These are phyloP conservation scores for Lota lota DNA, from an alignment of 2,113 vertebrate genomes.

Conservation along the genomic window DNA sequence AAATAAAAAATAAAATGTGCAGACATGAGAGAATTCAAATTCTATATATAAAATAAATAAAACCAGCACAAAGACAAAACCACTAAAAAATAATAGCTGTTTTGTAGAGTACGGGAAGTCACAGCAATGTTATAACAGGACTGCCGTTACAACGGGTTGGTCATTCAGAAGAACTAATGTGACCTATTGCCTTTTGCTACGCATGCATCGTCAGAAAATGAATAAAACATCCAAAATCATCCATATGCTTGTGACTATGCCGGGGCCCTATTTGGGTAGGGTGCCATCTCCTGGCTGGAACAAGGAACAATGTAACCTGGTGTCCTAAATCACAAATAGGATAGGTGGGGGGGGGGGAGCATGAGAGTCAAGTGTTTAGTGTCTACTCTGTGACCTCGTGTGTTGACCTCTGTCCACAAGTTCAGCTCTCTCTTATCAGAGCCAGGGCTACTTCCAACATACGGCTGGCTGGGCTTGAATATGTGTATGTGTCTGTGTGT, in stretches of 20 bases:
- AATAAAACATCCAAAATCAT: neutral
- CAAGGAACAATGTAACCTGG: constrained; percentile 34
- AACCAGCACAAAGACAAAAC: no score
- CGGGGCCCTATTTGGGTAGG: constrained; percentile 76
- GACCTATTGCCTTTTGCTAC: no score
- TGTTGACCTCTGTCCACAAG: constrained; percentile 80
- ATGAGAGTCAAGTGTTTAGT: neutral
- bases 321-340: constrained; percentile 12
- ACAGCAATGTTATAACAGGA: no score
- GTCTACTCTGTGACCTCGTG: constrained; percentile 49
- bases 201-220: no score
- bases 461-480: constrained; percentile 4
- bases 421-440: constrained; percentile 79
- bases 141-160: no score
- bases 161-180: no score
- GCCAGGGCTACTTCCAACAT: constrained; percentile 81
- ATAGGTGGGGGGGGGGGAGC: neutral
- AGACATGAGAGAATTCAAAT: no score
- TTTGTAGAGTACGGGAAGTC: no score
- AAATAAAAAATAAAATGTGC: no score
- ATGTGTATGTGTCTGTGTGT: neutral
- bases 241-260: constrained; percentile 23
- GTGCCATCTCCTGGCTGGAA: constrained; percentile 91
- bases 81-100: no score
- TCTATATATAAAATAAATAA: no score